Evolutionary conservation across 1,140 invertebrate genomes (phyloP).

Genomic region (Propsilocerus akamusi): DNA sequence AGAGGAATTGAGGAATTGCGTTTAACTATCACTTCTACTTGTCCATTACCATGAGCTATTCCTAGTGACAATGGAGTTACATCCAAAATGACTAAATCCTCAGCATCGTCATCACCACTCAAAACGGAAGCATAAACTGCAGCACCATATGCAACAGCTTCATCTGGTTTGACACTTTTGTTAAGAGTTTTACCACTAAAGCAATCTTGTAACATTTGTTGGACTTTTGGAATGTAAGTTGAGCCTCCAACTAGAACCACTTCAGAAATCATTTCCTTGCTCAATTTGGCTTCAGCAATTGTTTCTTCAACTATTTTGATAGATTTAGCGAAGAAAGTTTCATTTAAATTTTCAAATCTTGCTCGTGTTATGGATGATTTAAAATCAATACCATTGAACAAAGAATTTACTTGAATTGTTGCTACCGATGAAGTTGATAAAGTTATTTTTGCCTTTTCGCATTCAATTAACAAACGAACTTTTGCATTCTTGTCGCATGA

Average conservation of each 20-base stretch:
- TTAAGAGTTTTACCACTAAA: slow-evolving; percentile 39
- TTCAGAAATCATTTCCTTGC: slow-evolving; percentile 49
- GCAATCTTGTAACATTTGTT: slow-evolving; percentile 36
- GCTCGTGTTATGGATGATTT: slow-evolving; percentile 89
- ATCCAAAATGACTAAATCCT: slow-evolving; percentile 57
- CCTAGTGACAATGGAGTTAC: slow-evolving; percentile 43
- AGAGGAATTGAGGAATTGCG: too few species aligned
- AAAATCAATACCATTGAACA: slow-evolving; percentile 97
- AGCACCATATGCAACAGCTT: slow-evolving; percentile 43
- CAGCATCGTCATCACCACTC: too few species aligned
- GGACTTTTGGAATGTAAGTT: slow-evolving; percentile 46
- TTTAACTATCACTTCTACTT: too few species aligned
- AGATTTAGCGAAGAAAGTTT: too few species aligned
- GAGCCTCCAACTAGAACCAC: slow-evolving; percentile 67
- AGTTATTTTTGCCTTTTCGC: too few species aligned
- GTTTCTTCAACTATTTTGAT: too few species aligned
- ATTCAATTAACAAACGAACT: too few species aligned
- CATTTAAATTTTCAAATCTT: slow-evolving; percentile 94
- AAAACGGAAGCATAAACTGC: slow-evolving; percentile 44
- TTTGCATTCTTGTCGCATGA: too few species aligned
- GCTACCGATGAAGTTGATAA: background rate
- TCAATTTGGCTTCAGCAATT: slow-evolving; percentile 57
- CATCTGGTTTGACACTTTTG: too few species aligned
- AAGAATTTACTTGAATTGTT: slow-evolving; percentile 74
- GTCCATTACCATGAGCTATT: too few species aligned